Evolutionary conservation across 2,113 vertebrate genomes (phyloP).

Genomic region (Piprites chloris): DNA sequence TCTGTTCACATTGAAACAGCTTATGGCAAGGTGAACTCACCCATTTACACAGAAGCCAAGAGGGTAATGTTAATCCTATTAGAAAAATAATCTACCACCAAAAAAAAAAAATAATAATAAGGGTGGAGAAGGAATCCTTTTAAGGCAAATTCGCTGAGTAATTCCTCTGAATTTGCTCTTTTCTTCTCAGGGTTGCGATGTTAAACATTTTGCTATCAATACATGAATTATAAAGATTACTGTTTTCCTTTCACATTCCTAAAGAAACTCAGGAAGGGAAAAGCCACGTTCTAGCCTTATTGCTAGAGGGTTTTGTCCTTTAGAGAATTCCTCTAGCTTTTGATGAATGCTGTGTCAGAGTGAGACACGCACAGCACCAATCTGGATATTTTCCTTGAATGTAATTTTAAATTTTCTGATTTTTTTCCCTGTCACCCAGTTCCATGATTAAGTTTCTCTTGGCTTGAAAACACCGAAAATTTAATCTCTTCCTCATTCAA

Average conservation of each 20-base stretch:
- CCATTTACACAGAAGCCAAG: conserved; percentile 17
- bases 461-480: background rate
- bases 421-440: background rate
- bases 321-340: background rate
- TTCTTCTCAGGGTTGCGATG: background rate
- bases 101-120: conserved; percentile 26
- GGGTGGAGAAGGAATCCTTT: background rate
- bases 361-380: background rate
- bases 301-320: background rate
- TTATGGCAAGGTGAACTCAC: conserved; percentile 25
- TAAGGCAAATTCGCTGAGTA: background rate
- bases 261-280: background rate
- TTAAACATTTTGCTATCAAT: background rate
- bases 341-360: background rate
- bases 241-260: background rate
- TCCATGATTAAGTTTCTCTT: background rate
- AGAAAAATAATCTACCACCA: conserved; percentile 37
- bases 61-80: conserved; percentile 31
- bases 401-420: background rate
- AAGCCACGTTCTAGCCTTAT: background rate
- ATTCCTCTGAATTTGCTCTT: conserved; percentile 1
- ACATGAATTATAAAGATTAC: background rate
- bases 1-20: conserved; percentile 7
- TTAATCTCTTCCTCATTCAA: background rate
- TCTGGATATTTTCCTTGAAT: background rate